Base-by-base conservation (phyloP, 2,113 vertebrate species). In the Xiphophorus couchianus region DNA sequence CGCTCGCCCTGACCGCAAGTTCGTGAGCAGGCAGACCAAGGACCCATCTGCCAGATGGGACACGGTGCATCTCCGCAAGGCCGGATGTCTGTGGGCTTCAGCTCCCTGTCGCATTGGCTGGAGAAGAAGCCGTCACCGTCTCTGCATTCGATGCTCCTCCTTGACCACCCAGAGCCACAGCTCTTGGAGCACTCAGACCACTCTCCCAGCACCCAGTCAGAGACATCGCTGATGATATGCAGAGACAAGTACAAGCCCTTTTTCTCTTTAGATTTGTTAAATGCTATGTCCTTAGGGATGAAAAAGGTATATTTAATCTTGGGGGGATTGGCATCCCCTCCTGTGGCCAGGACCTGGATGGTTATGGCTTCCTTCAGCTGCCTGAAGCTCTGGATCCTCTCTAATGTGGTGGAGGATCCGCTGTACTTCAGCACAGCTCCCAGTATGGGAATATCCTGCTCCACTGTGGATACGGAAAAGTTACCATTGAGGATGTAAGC, bases 341-440 rank as follows among this genome's bases (percentile, higher is more conserved):
- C 93, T 0, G 97, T 96, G 1, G 95, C 95, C 73, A 99, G 89
- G 61, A 99, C 93, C 82, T 99, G 97, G 61, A 99, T 91, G 0
- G 94, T 96, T 82, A 99, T 86, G 10, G 95, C 87, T 84, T 97
- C 96, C 0, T 94, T 95, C 15, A 99, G 96, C 71, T 93, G 94
- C 15, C 88, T 93, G 92, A 97, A 99, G 89, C 97, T 98, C 93
- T 98, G 97, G 37, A 99, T 94, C 77, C 97, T 93, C 90, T 99
- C 98, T 84, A 99, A 83, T 0, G 95, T 96, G 0, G 96, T 96
- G 73, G 97, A 96, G 64, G 97, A 98, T 67, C 98, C 98, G 0
- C 97, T 99, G 93, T 99, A 99, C 65, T 97, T 96, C 0, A 99
- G 93, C 68, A 98, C 93, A 9, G 97, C 96, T 2, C 97, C 97